Conservation (phyloP, 2,113 vertebrate genomes). For the Heptranchias perlo region DNA sequence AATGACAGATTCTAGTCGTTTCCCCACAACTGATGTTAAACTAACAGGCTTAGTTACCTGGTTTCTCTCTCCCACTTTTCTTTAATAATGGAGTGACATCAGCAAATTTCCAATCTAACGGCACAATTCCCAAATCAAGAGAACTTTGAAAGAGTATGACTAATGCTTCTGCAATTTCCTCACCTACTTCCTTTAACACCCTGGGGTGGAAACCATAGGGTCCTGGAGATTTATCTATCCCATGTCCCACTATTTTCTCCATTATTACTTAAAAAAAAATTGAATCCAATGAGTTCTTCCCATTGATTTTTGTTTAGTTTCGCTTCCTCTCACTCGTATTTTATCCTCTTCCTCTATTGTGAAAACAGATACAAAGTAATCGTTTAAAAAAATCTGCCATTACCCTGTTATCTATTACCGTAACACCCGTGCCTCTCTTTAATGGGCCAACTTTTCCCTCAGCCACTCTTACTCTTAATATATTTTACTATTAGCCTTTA, state of each 20-base stretch:
- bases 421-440: too few relatives aligned
- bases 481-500: not conserved
- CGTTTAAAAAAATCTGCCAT: not conserved
- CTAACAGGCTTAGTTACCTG: not conserved
- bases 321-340: not conserved
- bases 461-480: not conserved
- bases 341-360: not conserved
- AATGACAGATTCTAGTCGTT: not conserved
- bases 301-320: not conserved
- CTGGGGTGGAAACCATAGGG: too few relatives aligned
- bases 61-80: not conserved
- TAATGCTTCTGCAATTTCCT: too few relatives aligned
- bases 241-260: not conserved
- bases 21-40: not conserved
- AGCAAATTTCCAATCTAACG: not conserved
- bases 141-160: too few relatives aligned
- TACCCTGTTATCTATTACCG: too few relatives aligned
- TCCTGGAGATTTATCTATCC: not conserved
- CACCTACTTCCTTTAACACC: too few relatives aligned
- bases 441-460: not conserved
- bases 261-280: not conserved
- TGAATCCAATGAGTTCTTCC: not conserved
- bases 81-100: not conserved
- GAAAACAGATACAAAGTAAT: not conserved
- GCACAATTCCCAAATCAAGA: not conserved